Conservation (phyloP, 2,888 invertebrate genomes). For the Limulus polyphemus region DNA sequence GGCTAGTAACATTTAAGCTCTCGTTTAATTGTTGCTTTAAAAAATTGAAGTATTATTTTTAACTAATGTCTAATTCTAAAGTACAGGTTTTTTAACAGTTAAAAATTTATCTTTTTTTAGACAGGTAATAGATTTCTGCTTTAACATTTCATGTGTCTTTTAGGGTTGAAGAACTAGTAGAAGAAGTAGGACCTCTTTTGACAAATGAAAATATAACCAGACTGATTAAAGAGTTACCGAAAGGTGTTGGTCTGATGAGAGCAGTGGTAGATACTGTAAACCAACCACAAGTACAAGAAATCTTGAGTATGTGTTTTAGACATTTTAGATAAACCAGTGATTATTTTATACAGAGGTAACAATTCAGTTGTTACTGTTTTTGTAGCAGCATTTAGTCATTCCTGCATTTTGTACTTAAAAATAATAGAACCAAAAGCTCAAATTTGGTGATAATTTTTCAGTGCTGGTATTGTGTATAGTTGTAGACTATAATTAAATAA, state of each 20-base stretch:
- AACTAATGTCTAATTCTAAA: too few relatives aligned
- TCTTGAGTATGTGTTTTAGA: slow-evolving; percentile 4
- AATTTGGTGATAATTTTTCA: not conserved
- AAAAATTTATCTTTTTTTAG: too few relatives aligned
- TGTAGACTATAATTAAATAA: not conserved
- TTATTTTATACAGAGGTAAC: not conserved
- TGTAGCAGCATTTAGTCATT: not conserved
- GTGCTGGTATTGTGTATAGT: not conserved
- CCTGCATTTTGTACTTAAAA: too few relatives aligned
- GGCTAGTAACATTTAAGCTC: too few relatives aligned
- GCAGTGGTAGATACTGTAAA: slow-evolving; percentile 22
- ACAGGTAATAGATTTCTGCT: too few relatives aligned
- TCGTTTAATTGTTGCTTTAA: too few relatives aligned
- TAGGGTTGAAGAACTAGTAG: slow-evolving; percentile 18
- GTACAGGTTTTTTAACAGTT: too few relatives aligned
- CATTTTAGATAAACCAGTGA: not conserved
- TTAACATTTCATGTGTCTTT: too few relatives aligned
- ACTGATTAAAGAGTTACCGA: slow-evolving; percentile 22
- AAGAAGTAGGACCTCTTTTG: slow-evolving; percentile 21
- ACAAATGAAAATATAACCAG: slow-evolving; percentile 18
- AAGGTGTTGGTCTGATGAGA: slow-evolving; percentile 22
- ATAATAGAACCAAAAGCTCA: too few relatives aligned
- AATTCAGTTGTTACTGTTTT: not conserved
- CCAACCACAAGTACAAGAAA: slow-evolving; percentile 11
- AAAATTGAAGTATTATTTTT: too few relatives aligned